A percentile compares a stretch with the other conserved stretches of the same genome.
Conservation (phyloP, 2,797 vertebrate genomes). For the Cyprinella venusta region DNA sequence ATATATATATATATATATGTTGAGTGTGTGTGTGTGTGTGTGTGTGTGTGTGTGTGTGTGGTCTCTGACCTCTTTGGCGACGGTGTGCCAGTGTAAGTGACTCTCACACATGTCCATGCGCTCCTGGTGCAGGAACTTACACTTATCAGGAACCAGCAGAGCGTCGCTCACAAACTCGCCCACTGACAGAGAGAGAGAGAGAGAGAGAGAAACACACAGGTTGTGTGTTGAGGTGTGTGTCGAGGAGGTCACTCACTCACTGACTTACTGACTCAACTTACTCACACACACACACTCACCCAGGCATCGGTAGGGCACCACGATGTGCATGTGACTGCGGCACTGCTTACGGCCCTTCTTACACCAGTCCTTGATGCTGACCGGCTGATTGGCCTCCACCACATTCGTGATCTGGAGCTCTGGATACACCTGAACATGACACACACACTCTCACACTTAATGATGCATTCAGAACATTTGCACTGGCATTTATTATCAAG, state of each 20-base stretch:
- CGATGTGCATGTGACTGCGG: constrained; percentile 84
- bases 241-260: too few relatives aligned
- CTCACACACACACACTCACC: constrained; percentile 39
- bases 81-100: constrained; percentile 98
- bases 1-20: too few relatives aligned
- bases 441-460: too few relatives aligned
- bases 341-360: constrained; percentile 86
- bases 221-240: background rate
- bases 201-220: background rate
- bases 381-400: constrained; percentile 89
- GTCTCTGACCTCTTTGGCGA: constrained; percentile 94
- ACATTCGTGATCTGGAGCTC: constrained; percentile 91
- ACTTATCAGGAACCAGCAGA: constrained; percentile 97
- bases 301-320: constrained; percentile 89
- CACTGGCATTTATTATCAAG: too few relatives aligned
- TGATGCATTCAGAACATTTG: too few relatives aligned
- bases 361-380: constrained; percentile 90
- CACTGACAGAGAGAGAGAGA: constrained; percentile 75
- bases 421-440: constrained; percentile 80
- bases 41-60: constrained; percentile 61
- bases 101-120: constrained; percentile 94
- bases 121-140: constrained; percentile 97
- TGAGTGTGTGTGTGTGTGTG: too few relatives aligned
- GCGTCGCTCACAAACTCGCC: constrained; percentile 98
- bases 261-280: too few relatives aligned